Percentiles rank a stretch among this genome's conserved stretches.
Evolutionary conservation across 2,797 vertebrate genomes (phyloP).

Genomic region (Hafferia zeledoni): DNA sequence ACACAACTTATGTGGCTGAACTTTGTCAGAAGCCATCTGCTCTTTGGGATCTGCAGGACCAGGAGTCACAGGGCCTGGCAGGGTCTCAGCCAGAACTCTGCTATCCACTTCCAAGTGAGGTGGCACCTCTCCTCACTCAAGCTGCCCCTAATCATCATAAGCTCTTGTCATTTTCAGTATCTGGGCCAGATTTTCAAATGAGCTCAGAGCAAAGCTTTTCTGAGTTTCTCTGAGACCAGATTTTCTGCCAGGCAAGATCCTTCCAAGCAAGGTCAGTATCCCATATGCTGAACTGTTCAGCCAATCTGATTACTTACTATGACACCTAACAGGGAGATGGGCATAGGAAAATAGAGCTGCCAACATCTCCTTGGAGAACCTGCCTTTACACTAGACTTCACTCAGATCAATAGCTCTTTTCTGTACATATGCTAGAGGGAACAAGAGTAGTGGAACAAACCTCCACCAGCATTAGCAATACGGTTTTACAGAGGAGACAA

Average conservation of each 20-base stretch:
- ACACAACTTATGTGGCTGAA: neutral
- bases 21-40: neutral
- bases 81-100: neutral
- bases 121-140: neutral
- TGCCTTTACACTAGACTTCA: neutral
- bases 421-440: neutral
- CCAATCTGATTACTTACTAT: neutral
- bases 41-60: neutral
- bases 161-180: neutral
- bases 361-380: neutral
- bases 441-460: neutral
- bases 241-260: neutral
- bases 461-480: neutral
- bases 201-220: neutral
- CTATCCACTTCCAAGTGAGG: neutral
- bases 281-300: neutral
- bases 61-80: neutral
- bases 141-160: neutral
- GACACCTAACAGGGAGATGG: neutral
- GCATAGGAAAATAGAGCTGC: neutral
- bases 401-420: neutral
- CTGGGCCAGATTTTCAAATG: neutral
- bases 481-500: accelerated
- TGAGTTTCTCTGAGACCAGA: neutral
- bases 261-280: neutral